Evolutionary conservation across 1,140 invertebrate genomes (phyloP).

Genomic region (Spodoptera litura): DNA sequence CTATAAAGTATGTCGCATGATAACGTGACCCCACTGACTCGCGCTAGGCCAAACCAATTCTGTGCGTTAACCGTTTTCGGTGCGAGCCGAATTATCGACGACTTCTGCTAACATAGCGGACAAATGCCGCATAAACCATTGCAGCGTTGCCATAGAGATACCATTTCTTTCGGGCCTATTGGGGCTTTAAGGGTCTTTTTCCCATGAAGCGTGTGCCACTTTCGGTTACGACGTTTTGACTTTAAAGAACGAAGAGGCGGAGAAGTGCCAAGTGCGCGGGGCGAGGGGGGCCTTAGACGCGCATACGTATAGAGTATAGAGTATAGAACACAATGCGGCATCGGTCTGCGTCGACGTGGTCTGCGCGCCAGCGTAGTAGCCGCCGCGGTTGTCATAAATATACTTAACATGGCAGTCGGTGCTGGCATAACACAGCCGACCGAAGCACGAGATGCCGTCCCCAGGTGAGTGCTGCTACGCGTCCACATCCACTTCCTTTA

Average conservation of each 20-base stretch:
- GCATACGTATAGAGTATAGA: constrained; percentile 65
- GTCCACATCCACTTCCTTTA: constrained; percentile 37
- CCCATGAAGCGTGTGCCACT: constrained; percentile 47
- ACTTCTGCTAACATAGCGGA: constrained; percentile 35
- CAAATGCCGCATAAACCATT: constrained; percentile 53
- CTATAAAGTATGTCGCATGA: constrained; percentile 35
- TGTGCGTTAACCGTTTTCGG: background rate
- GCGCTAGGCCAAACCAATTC: background rate
- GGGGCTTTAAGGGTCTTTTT: constrained; percentile 49
- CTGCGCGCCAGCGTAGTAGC: constrained; percentile 75
- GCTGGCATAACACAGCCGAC: constrained; percentile 59
- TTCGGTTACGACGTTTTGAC: constrained; percentile 59
- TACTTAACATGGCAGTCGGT: constrained; percentile 57
- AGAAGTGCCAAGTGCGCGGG: constrained; percentile 41
- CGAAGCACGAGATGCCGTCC: constrained; percentile 56
- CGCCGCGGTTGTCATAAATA: constrained; percentile 71
- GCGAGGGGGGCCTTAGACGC: constrained; percentile 58
- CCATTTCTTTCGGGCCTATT: constrained; percentile 45
- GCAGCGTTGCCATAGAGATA: constrained; percentile 59
- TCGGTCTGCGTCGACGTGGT: constrained; percentile 73
- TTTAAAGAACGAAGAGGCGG: constrained; percentile 44
- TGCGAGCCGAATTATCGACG: constrained; percentile 7
- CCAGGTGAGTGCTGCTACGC: constrained; percentile 75
- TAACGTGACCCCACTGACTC: constrained; percentile 21
- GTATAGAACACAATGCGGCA: constrained; percentile 82